Evolutionary conservation across 2,797 vertebrate species (phyloP).

Genomic region (Cichlasoma orientale): DNA sequence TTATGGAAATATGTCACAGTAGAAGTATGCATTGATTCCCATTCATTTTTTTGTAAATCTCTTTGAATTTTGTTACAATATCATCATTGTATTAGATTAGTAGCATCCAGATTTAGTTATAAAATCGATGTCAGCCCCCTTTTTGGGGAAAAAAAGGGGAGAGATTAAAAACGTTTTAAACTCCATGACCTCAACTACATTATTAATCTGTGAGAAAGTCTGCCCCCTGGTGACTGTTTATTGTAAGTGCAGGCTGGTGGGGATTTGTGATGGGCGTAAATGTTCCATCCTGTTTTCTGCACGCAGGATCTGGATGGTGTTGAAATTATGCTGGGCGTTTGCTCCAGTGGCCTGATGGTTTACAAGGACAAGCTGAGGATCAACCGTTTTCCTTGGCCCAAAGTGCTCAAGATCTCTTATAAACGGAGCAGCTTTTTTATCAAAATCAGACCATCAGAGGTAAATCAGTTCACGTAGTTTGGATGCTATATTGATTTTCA

Average conservation of each 20-base stretch:
- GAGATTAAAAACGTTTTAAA: conserved; percentile 54
- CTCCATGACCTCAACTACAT: conserved; percentile 39
- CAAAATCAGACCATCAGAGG: conserved; percentile 94
- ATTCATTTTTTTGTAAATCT: neutral
- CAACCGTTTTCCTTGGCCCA: conserved; percentile 96
- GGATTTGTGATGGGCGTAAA: neutral
- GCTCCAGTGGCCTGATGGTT: conserved; percentile 93
- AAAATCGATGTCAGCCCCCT: conserved; percentile 55
- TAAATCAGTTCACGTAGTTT: conserved; percentile 53
- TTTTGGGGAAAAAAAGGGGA: conserved; percentile 23
- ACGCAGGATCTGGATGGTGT: conserved; percentile 91
- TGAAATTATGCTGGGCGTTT: conserved; percentile 94
- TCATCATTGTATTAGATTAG: conserved; percentile 31
- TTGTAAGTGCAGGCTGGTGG: conserved; percentile 26
- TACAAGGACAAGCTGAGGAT: conserved; percentile 96
- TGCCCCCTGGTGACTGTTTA: conserved; percentile 62
- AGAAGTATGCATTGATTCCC: neutral
- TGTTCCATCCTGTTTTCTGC: neutral
- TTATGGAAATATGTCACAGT: neutral
- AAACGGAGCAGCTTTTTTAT: conserved; percentile 97
- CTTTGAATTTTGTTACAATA: conserved; percentile 16
- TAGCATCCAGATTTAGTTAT: conserved; percentile 56
- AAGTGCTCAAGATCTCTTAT: conserved; percentile 97
- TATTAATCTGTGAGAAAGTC: conserved; percentile 14
- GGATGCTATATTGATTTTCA: neutral